Evolutionary conservation across 2,888 invertebrate species (phyloP).

Genomic region (Ophioninae sp.): DNA sequence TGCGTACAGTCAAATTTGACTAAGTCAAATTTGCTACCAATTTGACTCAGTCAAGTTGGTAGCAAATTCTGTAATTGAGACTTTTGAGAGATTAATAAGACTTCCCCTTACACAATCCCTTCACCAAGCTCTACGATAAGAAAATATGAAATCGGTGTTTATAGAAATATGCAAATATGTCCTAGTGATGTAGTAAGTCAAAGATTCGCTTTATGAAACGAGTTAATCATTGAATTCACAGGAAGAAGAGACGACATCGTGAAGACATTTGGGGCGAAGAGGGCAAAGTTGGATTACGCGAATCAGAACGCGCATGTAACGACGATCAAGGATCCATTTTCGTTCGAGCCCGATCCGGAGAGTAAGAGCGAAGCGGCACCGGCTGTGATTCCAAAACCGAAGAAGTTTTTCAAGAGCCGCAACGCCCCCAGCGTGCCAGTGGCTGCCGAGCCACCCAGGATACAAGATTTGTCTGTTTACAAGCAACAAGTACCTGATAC

Average conservation of each 20-base stretch:
- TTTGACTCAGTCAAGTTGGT: too few species aligned
- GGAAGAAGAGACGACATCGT: slow-evolving; percentile 78
- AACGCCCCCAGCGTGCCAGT: slow-evolving; percentile 84
- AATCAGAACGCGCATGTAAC: slow-evolving; percentile 76
- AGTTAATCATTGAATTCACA: slow-evolving; percentile 61
- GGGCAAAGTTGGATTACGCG: slow-evolving; percentile 77
- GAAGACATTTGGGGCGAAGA: slow-evolving; percentile 74
- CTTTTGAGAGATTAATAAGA: too few species aligned
- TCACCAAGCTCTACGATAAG: too few species aligned
- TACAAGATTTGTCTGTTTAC: slow-evolving; percentile 74
- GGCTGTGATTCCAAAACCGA: slow-evolving; percentile 86
- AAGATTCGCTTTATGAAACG: background rate
- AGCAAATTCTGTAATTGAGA: too few species aligned
- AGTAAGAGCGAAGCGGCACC: slow-evolving; percentile 83
- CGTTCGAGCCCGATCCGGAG: slow-evolving; percentile 77
- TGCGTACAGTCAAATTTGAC: too few species aligned
- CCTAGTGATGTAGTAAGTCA: background rate
- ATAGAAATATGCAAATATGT: background rate
- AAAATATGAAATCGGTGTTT: too few species aligned
- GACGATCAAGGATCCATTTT: slow-evolving; percentile 78
- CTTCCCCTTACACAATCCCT: too few species aligned
- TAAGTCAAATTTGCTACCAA: too few species aligned
- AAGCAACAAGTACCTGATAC: slow-evolving; percentile 78
- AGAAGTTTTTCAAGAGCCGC: slow-evolving; percentile 95
- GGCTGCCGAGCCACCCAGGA: slow-evolving; percentile 64